These are phyloP conservation scores for Xylophagus ater DNA, from an alignment of 2,888 invertebrate genomes.

Conservation along the genomic window DNA sequence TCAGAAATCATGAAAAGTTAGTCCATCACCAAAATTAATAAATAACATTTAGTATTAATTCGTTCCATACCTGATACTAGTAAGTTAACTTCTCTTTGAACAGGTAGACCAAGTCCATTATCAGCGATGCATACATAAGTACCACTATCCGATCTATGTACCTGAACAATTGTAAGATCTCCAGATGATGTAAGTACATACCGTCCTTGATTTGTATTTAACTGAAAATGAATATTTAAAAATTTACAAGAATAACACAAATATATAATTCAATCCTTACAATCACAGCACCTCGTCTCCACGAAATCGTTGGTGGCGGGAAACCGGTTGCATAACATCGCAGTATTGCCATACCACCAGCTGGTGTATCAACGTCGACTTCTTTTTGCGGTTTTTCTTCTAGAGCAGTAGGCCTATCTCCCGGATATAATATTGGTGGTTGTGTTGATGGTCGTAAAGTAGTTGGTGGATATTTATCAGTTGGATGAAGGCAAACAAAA, in stretches of 20 bases:
- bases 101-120: conserved; percentile 61
- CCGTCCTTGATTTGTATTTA: conserved; percentile 59
- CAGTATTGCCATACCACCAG: conserved; percentile 63
- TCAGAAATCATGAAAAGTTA: not conserved
- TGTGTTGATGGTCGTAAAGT: conserved; percentile 37
- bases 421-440: conserved; percentile 31
- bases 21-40: conserved; percentile 7
- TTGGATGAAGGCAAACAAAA: conserved; percentile 53
- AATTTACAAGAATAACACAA: no score
- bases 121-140: conserved; percentile 76
- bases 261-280: conserved; percentile 41
- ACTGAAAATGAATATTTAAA: conserved; percentile 41
- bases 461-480: conserved; percentile 32
- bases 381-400: conserved; percentile 44
- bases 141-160: conserved; percentile 70
- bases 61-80: conserved; percentile 67
- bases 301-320: conserved; percentile 65
- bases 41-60: conserved; percentile 5
- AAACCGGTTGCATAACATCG: conserved; percentile 65
- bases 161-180: conserved; percentile 69
- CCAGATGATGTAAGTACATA: conserved; percentile 60
- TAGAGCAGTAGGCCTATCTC: conserved; percentile 31
- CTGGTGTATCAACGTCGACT: conserved; percentile 51
- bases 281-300: conserved; percentile 60
- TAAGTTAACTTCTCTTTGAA: conserved; percentile 55